Conservation (phyloP, 2,113 vertebrate genomes). For the Thinocorus orbignyianus region DNA sequence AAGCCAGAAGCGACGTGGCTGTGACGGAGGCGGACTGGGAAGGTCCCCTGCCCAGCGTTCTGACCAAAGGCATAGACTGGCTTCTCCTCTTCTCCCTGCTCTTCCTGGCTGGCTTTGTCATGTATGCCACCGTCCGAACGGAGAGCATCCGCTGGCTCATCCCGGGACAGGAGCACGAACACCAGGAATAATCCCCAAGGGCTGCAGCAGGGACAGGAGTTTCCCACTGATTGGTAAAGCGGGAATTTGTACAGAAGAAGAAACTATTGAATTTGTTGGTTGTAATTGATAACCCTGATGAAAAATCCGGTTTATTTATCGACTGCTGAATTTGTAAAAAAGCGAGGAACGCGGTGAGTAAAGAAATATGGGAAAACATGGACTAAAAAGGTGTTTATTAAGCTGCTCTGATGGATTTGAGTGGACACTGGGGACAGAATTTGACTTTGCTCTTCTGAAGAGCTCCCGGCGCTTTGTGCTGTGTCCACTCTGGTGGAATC, state of each 20-base stretch:
- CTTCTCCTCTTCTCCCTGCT: conserved; percentile 92
- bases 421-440: neutral
- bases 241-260: neutral
- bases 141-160: conserved; percentile 95
- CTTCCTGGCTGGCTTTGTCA: conserved; percentile 86
- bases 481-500: neutral
- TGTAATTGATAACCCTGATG: neutral
- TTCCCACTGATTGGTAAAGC: neutral
- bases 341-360: neutral
- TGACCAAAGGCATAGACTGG: conserved; percentile 91
- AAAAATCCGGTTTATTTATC: conserved; percentile 43
- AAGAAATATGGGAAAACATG: neutral
- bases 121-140: conserved; percentile 89
- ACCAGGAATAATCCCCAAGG: conserved; percentile 80
- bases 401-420: neutral
- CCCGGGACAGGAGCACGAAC: conserved; percentile 94
- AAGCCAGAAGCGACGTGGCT: conserved; percentile 76
- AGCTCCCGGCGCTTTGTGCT: neutral
- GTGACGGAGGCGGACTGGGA: conserved; percentile 81
- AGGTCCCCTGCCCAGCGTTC: conserved; percentile 85
- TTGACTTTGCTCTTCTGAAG: neutral
- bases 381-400: conserved; percentile 10
- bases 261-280: neutral
- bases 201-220: neutral
- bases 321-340: neutral